These are phyloP conservation scores for Lepilemur ruficaudatus DNA, from an alignment of 2,797 vertebrate genomes.

Conservation along the genomic window DNA sequence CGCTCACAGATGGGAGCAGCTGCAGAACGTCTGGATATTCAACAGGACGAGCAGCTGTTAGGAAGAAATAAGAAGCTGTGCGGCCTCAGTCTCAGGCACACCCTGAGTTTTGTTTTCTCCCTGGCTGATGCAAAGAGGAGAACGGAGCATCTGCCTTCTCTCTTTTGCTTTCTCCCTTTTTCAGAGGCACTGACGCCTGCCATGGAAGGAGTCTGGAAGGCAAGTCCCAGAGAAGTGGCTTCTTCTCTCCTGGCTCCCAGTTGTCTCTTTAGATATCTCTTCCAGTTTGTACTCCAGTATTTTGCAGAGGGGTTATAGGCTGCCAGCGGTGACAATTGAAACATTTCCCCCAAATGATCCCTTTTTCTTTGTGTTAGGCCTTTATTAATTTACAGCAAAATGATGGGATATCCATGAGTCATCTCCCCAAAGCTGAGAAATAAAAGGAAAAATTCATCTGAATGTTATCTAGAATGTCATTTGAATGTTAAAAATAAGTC, in stretches of 20 bases:
- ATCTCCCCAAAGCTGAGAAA: background rate
- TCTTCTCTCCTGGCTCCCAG: background rate
- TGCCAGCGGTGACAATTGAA: background rate
- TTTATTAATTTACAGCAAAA: slow-evolving; percentile 22
- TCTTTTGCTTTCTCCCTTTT: background rate
- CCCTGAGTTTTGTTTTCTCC: background rate
- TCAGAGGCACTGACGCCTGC: background rate
- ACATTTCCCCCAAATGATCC: background rate
- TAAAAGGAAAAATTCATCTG: background rate
- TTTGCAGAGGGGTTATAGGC: background rate
- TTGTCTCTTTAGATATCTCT: background rate
- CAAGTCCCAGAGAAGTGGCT: background rate
- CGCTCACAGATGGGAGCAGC: slow-evolving; percentile 12
- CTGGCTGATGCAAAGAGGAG: background rate
- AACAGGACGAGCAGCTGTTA: slow-evolving; percentile 22
- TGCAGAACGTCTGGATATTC: slow-evolving; percentile 31
- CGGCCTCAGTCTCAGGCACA: slow-evolving; percentile 11
- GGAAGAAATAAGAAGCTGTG: background rate
- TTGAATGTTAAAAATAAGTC: slow-evolving; percentile 29
- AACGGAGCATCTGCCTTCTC: background rate
- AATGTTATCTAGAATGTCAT: background rate
- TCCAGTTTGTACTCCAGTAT: background rate
- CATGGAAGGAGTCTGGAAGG: background rate
- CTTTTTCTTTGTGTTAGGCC: slow-evolving; percentile 13
- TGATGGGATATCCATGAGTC: background rate